A percentile compares a stretch with the other conserved stretches of the same genome.
Evolutionary conservation across 2,797 vertebrate genomes (phyloP).

Genomic region (Spea hammondii): DNA sequence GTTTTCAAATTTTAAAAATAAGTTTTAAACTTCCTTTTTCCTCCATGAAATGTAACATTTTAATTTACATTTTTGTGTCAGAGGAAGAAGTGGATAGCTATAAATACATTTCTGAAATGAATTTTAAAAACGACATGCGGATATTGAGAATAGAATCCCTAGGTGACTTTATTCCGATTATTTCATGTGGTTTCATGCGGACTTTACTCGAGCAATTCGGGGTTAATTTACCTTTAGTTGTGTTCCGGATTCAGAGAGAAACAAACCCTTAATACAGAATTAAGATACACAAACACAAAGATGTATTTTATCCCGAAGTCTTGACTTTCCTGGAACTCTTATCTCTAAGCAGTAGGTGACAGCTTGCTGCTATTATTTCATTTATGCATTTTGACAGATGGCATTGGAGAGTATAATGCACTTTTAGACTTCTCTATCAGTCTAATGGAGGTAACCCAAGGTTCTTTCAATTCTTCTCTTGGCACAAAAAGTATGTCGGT

Average conservation of each 20-base stretch:
- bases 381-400: constrained; percentile 91
- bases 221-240: too few relatives aligned
- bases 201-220: too few relatives aligned
- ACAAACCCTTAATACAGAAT: neutral
- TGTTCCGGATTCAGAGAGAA: neutral
- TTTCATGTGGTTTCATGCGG: too few relatives aligned
- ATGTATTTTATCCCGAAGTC: constrained; percentile 60
- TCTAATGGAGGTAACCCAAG: constrained; percentile 88
- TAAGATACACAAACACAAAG: constrained; percentile 14
- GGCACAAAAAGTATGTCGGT: constrained; percentile 82
- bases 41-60: too few relatives aligned
- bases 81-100: too few relatives aligned
- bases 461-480: constrained; percentile 79
- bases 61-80: too few relatives aligned
- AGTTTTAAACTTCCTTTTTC: too few relatives aligned
- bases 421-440: constrained; percentile 86
- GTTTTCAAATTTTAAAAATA: too few relatives aligned
- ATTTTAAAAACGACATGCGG: too few relatives aligned
- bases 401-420: constrained; percentile 85
- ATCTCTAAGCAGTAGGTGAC: constrained; percentile 72
- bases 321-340: constrained; percentile 74
- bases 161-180: too few relatives aligned
- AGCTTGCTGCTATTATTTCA: constrained; percentile 80
- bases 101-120: too few relatives aligned
- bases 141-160: too few relatives aligned